These are phyloP conservation scores for Eupithecia vulgata DNA, from an alignment of 2,888 invertebrate species.

Conservation along the genomic window DNA sequence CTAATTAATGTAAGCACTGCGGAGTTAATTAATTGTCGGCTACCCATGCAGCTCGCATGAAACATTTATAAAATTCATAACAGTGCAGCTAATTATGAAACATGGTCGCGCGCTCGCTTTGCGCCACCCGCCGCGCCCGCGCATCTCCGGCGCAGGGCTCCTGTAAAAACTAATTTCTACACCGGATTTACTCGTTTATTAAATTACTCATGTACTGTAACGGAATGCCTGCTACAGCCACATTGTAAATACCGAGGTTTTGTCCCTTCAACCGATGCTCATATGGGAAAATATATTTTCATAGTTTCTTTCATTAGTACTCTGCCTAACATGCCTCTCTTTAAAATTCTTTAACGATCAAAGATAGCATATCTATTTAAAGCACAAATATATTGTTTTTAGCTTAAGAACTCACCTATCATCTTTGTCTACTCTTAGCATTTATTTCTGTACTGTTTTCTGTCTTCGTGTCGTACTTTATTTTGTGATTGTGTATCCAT, in stretches of 20 bases:
- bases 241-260: slow-evolving; percentile 46
- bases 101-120: slow-evolving; percentile 66
- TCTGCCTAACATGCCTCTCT: slow-evolving; percentile 10
- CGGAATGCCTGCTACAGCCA: slow-evolving; percentile 44
- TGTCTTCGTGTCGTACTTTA: too few relatives aligned
- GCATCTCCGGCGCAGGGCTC: slow-evolving; percentile 46
- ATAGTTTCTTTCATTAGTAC: slow-evolving; percentile 31
- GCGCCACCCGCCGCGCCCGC: slow-evolving; percentile 75
- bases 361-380: slow-evolving; percentile 9
- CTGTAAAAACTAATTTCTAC: slow-evolving; percentile 68
- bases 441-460: too few relatives aligned
- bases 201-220: slow-evolving; percentile 58
- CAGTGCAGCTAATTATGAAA: slow-evolving; percentile 76
- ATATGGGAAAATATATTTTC: slow-evolving; percentile 39
- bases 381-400: background rate
- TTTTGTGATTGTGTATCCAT: too few relatives aligned
- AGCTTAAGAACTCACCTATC: background rate
- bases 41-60: slow-evolving; percentile 73
- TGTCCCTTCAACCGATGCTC: slow-evolving; percentile 37
- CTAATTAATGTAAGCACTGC: slow-evolving; percentile 80
- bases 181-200: slow-evolving; percentile 61
- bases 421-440: too few relatives aligned
- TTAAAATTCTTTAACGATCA: slow-evolving; percentile 23
- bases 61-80: slow-evolving; percentile 83
- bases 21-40: slow-evolving; percentile 80